Evolutionary conservation across 2,797 vertebrate genomes (phyloP), one percentile per base, ranked within the genome.

Genomic region (Myotis findleyi): DNA sequence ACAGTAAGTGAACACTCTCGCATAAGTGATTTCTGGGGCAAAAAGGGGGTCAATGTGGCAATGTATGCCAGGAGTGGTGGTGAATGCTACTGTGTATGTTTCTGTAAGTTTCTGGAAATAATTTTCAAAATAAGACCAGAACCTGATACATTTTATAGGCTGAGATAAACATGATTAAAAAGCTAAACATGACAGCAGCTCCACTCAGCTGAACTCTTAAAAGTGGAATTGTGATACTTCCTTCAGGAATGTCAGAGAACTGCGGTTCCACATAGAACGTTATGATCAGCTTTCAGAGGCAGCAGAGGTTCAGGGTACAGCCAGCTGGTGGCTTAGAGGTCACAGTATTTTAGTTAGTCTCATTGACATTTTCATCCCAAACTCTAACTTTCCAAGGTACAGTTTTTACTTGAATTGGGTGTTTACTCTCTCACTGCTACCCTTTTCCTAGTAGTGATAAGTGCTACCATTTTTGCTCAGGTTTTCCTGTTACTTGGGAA

Each of bases 111-210:
- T 86, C 30, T 93, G 59, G 51, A 87, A 90, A 33, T 57, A 14
- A 69, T 75, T 89, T 83, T 27, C 47, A 33, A 73, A 89, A 82
- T 68, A 91, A 83, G 64, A 71, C 12, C 20, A 87, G 36, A 83
- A 49, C 21, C 20, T 64, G 23, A 25, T 62, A 53, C 3, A 57
- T 76, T 81, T 75, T 36, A n/a, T 51, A 53, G 57, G 3, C 10
- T 33, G 36, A 95, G 36, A 41, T 20, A 33, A 93, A 87, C 6
- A 89, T 27, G 23, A 66, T 66, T 25, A 69, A 89, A 55, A 86
- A 36, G 18, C 49, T 38, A 62, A 77, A 85, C 33, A 44, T 6
- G 59, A 81, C 33, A 72, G 36, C 33, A 7, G 49, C 13, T 71
- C 38, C 17, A 49, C 7, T 71, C 47, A 55, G 33, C 6, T 33